A percentile compares a stretch with the other conserved stretches of the same genome.
These are phyloP conservation scores for Aradophagus sp. DNA, from an alignment of 1,140 invertebrate species.

Conservation along the genomic window DNA sequence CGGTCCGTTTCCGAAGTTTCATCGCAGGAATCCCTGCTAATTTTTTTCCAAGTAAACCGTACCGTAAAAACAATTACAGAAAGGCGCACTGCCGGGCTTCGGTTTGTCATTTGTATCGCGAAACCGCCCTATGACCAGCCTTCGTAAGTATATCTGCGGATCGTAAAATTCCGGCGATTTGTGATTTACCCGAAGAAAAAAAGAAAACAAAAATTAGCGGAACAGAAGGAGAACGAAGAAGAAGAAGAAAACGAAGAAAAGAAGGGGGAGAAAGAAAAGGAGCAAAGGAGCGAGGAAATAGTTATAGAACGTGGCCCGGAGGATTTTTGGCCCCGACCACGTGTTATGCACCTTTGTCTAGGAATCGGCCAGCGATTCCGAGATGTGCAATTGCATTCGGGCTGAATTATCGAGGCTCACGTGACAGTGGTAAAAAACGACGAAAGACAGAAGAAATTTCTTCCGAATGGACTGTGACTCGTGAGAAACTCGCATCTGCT, in stretches of 20 bases:
- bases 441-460: conserved; percentile 38
- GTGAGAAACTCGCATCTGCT: conserved; percentile 53
- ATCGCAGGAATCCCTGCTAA: conserved; percentile 34
- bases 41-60: conserved; percentile 56
- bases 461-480: conserved; percentile 32
- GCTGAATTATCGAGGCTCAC: conserved; percentile 33
- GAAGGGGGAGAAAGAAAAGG: not conserved
- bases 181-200: conserved; percentile 45
- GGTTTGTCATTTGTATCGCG: conserved; percentile 59
- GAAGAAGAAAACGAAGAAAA: too few relatives aligned
- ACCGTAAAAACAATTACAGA: conserved; percentile 54
- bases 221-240: too few relatives aligned
- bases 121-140: conserved; percentile 52
- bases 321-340: conserved; percentile 32
- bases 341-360: conserved; percentile 34
- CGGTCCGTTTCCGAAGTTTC: conserved; percentile 35
- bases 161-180: conserved; percentile 52
- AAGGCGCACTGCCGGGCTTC: conserved; percentile 39
- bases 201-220: conserved; percentile 2
- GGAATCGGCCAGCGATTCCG: conserved; percentile 18
- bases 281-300: too few relatives aligned
- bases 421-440: conserved; percentile 47
- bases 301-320: conserved; percentile 7
- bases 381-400: conserved; percentile 45
- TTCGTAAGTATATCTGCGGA: conserved; percentile 54